These are phyloP conservation scores for Limonius californicus DNA, from an alignment of 1,140 invertebrate species.

Conservation along the genomic window DNA sequence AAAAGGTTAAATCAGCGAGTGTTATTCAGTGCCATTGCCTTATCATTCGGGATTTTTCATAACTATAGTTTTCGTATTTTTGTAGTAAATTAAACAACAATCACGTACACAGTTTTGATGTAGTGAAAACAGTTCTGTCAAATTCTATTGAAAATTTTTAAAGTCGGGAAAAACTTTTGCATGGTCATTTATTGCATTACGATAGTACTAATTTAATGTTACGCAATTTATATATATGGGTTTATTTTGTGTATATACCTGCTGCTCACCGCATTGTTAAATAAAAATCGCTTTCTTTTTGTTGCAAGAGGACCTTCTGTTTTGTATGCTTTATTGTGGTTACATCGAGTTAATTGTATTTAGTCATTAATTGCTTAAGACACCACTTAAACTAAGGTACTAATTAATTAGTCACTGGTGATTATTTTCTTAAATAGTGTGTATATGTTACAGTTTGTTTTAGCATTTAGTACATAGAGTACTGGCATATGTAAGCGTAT, in stretches of 20 bases:
- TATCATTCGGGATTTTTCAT: constrained; percentile 25
- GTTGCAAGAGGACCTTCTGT: neutral
- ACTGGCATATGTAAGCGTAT: neutral
- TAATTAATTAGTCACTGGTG: neutral
- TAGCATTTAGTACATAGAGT: neutral
- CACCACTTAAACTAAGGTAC: neutral
- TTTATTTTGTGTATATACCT: constrained; percentile 5
- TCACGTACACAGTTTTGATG: neutral
- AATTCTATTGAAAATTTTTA: neutral
- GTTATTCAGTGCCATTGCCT: constrained; percentile 37
- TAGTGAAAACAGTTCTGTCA: constrained; percentile 20
- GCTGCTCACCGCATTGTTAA: neutral
- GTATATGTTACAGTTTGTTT: neutral
- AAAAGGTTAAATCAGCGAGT: constrained; percentile 21
- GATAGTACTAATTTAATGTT: neutral
- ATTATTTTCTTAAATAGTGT: neutral
- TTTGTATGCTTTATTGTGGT: constrained; percentile 2
- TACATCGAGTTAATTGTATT: neutral
- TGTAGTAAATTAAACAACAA: constrained; percentile 30
- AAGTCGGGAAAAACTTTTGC: too few species aligned
- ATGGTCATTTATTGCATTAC: too few species aligned
- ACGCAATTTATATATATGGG: neutral
- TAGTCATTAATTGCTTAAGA: neutral
- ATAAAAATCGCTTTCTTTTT: neutral
- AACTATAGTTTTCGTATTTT: constrained; percentile 38